Evolutionary conservation across 2,113 vertebrate genomes (phyloP), one percentile per base, ranked within the genome.

Genomic region (Lampris megalopsis): DNA sequence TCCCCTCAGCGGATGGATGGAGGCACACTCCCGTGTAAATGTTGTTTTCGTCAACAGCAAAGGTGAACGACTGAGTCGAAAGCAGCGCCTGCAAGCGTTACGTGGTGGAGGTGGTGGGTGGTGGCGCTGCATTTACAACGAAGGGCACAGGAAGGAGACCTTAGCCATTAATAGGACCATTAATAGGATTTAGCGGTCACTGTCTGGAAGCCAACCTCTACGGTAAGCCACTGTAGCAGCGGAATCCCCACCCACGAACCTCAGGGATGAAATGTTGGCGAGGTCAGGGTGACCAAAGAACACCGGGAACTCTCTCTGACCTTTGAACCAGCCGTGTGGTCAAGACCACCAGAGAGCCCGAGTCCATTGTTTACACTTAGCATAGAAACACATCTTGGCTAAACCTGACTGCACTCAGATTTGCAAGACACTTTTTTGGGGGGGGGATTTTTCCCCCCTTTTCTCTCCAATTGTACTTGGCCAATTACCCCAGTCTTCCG

Each of bases 131-230:
- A 24, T 24, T 24, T 24, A 24, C 24, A 24, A 24, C 24, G 71
- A 88, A 88, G 84, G 84, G 7, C 67, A 10, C 42, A 42, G 57
- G 67, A 78, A 86, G 87, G 86, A 77, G 70, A 80, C 52, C 68
- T 76, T 50, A 71, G 53, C 82, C 52, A 52, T 71, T 67, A 74
- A 63, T 58, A 59, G 43, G 59, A 56, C 74, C 60, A 64, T 79
- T 89, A 91, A 90, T 84, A 87, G 87, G 87, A 92, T 92, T 89
- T 87, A 57, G 67, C 62, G 77, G 76, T 80, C 70, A 37, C 53
- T 76, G 82, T 85, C 63, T 64, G 8, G 62, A 71, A 69, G 89
- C 84, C 69, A 73, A 77, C 71, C 77, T 81, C 73, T 59, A 85
- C 24, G 24, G 24, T 24, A 83, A 85, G 78, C 75, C 64, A 79